These are phyloP conservation scores for Paguma larvata DNA, from an alignment of 2,797 vertebrate species.

Conservation along the genomic window DNA sequence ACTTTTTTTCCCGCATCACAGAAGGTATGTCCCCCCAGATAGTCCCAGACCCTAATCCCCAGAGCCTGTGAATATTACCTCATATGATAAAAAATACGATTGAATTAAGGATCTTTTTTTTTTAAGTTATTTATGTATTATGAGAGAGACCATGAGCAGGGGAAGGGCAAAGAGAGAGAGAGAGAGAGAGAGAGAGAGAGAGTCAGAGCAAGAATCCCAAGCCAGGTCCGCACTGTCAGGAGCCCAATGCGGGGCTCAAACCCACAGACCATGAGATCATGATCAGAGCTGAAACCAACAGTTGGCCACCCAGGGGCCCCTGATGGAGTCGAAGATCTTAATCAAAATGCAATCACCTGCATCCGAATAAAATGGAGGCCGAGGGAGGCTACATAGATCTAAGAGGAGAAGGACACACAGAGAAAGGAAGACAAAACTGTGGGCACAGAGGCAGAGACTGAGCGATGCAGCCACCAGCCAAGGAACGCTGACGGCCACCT, in stretches of 20 bases:
- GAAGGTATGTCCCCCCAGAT: not conserved
- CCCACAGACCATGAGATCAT: too few relatives aligned
- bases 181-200: too few relatives aligned
- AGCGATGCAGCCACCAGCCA: fast-evolving
- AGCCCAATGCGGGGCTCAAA: too few relatives aligned
- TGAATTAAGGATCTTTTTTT: not conserved
- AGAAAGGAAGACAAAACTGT: not conserved
- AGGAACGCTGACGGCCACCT: fast-evolving
- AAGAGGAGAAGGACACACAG: not conserved
- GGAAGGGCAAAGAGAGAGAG: fast-evolving
- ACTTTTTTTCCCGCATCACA: not conserved
- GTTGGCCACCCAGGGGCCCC: too few relatives aligned
- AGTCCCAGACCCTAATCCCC: too few relatives aligned
- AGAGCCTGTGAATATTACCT: not conserved
- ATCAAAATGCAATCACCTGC: not conserved
- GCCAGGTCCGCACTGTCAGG: too few relatives aligned
- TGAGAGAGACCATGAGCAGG: too few relatives aligned
- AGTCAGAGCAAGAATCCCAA: too few relatives aligned
- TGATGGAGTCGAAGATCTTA: not conserved
- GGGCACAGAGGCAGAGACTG: fast-evolving
- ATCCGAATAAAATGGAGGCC: not conserved
- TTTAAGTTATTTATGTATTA: too few relatives aligned
- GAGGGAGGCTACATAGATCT: not conserved
- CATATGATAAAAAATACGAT: not conserved
- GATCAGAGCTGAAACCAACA: too few relatives aligned